Evolutionary conservation across 2,888 invertebrate genomes (phyloP).

Genomic region (Amaurobius ferox): DNA sequence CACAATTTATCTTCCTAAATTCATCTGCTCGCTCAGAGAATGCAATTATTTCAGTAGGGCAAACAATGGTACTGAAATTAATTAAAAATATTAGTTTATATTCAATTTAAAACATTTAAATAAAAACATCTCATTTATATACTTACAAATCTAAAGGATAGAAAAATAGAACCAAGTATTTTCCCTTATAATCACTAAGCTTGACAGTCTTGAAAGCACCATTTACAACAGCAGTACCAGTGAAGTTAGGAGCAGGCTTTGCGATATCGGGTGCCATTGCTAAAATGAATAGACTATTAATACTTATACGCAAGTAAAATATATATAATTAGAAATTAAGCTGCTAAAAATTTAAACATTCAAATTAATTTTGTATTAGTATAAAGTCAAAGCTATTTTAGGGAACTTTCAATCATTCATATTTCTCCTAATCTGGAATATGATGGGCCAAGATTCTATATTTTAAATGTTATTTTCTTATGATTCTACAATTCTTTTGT

Average conservation of each 20-base stretch:
- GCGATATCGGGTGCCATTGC: constrained; percentile 63
- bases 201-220: constrained; percentile 91
- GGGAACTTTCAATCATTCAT: too few relatives aligned
- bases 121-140: constrained; percentile 10
- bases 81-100: not conserved
- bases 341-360: too few relatives aligned
- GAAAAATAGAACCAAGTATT: constrained; percentile 95
- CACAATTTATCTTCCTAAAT: constrained; percentile 87
- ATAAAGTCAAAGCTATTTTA: too few relatives aligned
- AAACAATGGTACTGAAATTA: constrained; percentile 81
- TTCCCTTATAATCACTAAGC: constrained; percentile 88
- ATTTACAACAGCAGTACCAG: constrained; percentile 89
- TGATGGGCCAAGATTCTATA: too few relatives aligned
- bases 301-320: too few relatives aligned
- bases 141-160: constrained; percentile 97
- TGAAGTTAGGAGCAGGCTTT: constrained; percentile 87
- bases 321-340: too few relatives aligned
- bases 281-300: constrained; percentile 6
- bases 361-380: too few relatives aligned
- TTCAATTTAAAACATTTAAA: too few relatives aligned
- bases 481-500: too few relatives aligned
- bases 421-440: too few relatives aligned
- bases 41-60: constrained; percentile 94
- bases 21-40: constrained; percentile 90
- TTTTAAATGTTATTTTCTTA: too few relatives aligned